These are phyloP conservation scores for Heliangelus exortis DNA, from an alignment of 2,797 vertebrate species.

Conservation along the genomic window DNA sequence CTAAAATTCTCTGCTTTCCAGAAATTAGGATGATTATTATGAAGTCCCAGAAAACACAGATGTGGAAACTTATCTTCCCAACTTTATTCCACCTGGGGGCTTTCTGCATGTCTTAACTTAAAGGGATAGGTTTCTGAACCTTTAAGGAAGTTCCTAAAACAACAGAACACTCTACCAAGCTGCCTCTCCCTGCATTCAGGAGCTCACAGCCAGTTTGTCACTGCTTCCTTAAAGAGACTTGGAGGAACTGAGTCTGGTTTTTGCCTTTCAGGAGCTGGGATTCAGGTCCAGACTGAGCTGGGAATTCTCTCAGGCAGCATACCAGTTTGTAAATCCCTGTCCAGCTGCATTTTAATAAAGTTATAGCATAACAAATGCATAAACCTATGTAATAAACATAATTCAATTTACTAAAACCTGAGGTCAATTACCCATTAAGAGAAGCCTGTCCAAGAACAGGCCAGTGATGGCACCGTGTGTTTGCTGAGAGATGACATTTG, in stretches of 20 bases:
- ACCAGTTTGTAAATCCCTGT: neutral
- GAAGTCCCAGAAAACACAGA: neutral
- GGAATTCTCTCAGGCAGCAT: neutral
- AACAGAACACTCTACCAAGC: neutral
- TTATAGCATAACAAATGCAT: neutral
- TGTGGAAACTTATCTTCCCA: neutral
- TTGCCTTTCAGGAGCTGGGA: neutral
- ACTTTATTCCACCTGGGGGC: neutral
- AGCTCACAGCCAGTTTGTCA: neutral
- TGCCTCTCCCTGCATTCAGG: neutral
- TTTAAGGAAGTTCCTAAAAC: neutral
- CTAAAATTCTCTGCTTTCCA: neutral
- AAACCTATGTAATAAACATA: neutral
- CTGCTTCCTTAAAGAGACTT: neutral
- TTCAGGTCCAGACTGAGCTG: neutral
- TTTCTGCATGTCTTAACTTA: neutral
- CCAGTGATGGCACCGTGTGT: rapidly evolving
- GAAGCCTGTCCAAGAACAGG: neutral
- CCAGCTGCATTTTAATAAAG: neutral
- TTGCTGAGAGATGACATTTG: neutral
- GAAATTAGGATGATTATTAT: neutral
- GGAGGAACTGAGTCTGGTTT: neutral
- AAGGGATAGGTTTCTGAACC: neutral
- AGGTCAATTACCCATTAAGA: neutral
- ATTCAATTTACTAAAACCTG: neutral